phyloP scores from a whole-genome alignment of 2,113 vertebrate genomes.

The Isichthys henryi region DNA sequence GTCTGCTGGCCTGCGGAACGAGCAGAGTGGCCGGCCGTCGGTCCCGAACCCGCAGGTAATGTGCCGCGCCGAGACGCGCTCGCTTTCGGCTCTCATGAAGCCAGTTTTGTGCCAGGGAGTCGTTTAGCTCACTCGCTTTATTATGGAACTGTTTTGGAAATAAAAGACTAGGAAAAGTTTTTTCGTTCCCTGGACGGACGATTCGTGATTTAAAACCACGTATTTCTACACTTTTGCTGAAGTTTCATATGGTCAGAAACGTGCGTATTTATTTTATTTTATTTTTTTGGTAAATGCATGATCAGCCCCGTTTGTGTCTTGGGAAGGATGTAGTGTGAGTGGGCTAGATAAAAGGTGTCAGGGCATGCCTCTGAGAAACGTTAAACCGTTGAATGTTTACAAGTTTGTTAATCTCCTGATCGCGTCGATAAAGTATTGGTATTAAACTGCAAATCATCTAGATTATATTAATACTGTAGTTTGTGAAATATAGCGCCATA shows the following conservation, averaged over 20 bases:
- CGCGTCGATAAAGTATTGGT: background rate
- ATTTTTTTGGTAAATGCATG: background rate
- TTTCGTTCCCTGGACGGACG: background rate
- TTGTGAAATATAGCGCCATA: background rate
- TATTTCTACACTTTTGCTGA: background rate
- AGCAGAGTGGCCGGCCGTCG: background rate
- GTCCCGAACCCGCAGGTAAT: background rate
- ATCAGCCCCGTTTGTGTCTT: background rate
- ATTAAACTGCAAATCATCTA: background rate
- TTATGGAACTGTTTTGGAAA: background rate
- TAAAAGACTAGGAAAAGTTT: slow-evolving; percentile 7
- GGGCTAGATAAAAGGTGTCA: background rate
- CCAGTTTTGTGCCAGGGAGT: slow-evolving; percentile 1
- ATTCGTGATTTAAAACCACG: background rate
- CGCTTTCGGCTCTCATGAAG: background rate
- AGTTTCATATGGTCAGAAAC: background rate
- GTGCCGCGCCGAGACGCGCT: background rate
- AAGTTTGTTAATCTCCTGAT: background rate
- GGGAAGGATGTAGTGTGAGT: background rate
- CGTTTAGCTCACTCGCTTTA: background rate
- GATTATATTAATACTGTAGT: background rate
- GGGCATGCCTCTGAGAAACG: background rate
- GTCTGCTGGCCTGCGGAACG: background rate
- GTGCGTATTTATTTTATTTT: background rate
- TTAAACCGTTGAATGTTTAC: background rate